phyloP scores from a whole-genome alignment of 1,140 invertebrate genomes.

The Pogonomyrmex barbatus region DNA sequence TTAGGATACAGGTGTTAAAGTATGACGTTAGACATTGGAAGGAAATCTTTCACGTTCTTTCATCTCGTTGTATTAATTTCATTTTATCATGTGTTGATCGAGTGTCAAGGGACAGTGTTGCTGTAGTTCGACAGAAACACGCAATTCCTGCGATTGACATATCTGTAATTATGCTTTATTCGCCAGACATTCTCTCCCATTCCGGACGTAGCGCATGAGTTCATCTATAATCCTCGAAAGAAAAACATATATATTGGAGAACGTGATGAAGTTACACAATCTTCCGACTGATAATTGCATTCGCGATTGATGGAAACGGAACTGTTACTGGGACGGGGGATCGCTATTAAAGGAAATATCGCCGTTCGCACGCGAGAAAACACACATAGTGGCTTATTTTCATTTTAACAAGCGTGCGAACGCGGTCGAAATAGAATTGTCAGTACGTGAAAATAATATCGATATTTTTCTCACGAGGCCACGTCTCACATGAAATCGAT shows the following conservation, averaged over 20 bases:
- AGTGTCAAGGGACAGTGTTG: conserved; percentile 29
- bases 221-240: conserved; percentile 30
- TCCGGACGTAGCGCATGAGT: neutral
- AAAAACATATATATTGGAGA: conserved; percentile 25
- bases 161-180: conserved; percentile 39
- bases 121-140: conserved; percentile 32
- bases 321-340: neutral
- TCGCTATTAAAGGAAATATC: conserved; percentile 32
- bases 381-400: neutral
- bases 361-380: conserved; percentile 10
- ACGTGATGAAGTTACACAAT: conserved; percentile 28
- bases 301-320: conserved; percentile 6
- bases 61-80: neutral
- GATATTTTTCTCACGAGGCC: neutral
- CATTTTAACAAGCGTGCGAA: conserved; percentile 38
- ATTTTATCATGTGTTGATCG: neutral
- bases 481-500: neutral
- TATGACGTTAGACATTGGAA: neutral
- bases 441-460: neutral
- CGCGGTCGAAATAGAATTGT: conserved; percentile 28
- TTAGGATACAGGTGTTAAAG: neutral
- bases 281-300: conserved; percentile 22
- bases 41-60: neutral
- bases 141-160: conserved; percentile 1
- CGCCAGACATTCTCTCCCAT: conserved; percentile 26